These are phyloP conservation scores for Pogonocichla stellata DNA, from an alignment of 2,113 vertebrate species.

Conservation along the genomic window DNA sequence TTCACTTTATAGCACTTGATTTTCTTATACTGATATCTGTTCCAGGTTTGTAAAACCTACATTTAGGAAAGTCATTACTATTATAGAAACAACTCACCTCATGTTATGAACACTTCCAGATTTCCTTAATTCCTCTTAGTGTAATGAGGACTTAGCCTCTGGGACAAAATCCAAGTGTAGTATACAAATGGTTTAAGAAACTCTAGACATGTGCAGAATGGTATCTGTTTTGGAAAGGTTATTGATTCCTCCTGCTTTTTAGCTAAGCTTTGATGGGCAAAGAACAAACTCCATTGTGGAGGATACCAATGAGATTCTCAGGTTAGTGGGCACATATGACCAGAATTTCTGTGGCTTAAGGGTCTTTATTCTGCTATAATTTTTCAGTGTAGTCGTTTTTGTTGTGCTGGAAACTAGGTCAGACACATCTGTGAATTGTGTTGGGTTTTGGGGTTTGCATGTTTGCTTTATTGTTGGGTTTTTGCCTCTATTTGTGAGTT, in stretches of 20 bases:
- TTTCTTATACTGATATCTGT: background rate
- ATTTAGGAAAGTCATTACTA: background rate
- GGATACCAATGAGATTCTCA: background rate
- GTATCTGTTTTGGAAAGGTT: background rate
- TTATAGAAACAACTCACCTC: background rate
- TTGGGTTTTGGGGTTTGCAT: no score
- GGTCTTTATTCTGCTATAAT: background rate
- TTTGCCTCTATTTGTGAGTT: background rate
- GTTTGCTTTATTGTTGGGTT: background rate
- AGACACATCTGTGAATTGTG: rapidly evolving
- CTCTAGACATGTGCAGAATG: background rate
- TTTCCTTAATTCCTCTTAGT: background rate
- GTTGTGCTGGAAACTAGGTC: background rate
- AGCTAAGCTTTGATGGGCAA: background rate
- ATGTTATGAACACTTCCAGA: background rate
- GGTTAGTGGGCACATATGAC: background rate
- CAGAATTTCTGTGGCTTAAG: background rate
- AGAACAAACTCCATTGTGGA: background rate
- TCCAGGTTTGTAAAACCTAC: background rate
- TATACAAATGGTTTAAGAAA: background rate
- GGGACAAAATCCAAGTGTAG: background rate
- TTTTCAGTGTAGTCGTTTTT: background rate
- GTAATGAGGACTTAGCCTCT: background rate
- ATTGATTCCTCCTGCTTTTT: constrained; percentile 2
- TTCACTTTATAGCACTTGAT: background rate